Percentiles rank a stretch among this genome's conserved stretches.
These are phyloP conservation scores for Seriola quinqueradiata DNA, from an alignment of 2,113 vertebrate genomes.

Conservation along the genomic window DNA sequence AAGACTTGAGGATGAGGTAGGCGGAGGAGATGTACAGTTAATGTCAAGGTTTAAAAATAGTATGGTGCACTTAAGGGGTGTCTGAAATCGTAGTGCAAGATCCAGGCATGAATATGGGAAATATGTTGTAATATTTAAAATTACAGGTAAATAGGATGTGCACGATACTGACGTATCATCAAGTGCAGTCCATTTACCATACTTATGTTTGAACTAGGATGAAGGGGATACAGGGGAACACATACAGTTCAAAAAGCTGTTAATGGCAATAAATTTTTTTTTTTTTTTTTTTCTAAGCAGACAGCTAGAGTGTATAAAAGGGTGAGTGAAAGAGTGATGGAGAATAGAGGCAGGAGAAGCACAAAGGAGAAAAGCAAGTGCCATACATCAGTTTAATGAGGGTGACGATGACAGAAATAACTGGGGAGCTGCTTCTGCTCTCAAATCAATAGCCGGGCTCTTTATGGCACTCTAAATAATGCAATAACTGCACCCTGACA, in stretches of 20 bases:
- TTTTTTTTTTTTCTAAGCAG: constrained; percentile 4
- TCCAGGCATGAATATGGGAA: too few relatives aligned
- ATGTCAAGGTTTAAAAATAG: too few relatives aligned
- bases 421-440: constrained; percentile 77
- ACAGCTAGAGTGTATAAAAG: constrained; percentile 35
- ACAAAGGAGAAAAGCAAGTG: constrained; percentile 54
- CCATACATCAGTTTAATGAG: constrained; percentile 85
- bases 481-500: constrained; percentile 81
- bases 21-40: too few relatives aligned
- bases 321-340: constrained; percentile 32
- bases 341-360: constrained; percentile 34
- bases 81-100: too few relatives aligned
- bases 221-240: background rate
- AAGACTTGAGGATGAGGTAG: too few relatives aligned
- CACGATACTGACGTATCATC: too few relatives aligned
- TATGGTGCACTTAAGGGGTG: too few relatives aligned
- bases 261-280: constrained; percentile 1
- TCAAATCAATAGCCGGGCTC: constrained; percentile 82
- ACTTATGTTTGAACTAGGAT: background rate
- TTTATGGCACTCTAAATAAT: constrained; percentile 84
- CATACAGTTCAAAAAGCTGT: background rate
- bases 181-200: too few relatives aligned
- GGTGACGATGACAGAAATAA: constrained; percentile 82
- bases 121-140: too few relatives aligned
- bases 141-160: too few relatives aligned